Base-by-base conservation (phyloP, 2,797 vertebrate species). In the Psittacula echo region DNA sequence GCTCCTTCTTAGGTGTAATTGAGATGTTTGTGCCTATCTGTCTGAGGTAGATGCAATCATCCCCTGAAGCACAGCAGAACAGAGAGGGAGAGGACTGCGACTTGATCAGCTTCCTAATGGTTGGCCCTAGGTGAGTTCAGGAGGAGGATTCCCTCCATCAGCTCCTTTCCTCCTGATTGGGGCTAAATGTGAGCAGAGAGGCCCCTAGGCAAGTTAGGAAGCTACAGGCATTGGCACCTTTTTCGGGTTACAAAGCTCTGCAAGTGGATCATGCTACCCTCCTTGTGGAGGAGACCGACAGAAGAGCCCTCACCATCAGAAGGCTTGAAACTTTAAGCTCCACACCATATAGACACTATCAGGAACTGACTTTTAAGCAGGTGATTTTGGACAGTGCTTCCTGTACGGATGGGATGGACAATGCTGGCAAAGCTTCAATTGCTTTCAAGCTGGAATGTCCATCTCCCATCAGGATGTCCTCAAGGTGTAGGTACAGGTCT, bases 1-100 rank as follows among this genome's bases (percentile, higher is more conserved):
- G 96, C 96, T 96, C 91, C 96, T 98, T 81, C 96, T 87, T 68
- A 96, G 95, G 95, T 97, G 83, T 98, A 97, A 98, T 97, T 97
- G 97, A 97, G 97, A 94, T 50, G 90, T 83, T 87, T 37, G 74
- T 9, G 78, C 37, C 82, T 53, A 6, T 64, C 94, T 32, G 64
- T n/a, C 81, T 66, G 93, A 58, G 78, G 65, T 44, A 78, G 82
- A 32, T 26, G 80, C 51, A 6, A 29, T 70, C 85, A 72, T 30
- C 64, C 74, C 91, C 87, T 22, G 26, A 48, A 93, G 93, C 85
- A 7, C 70, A 12, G 48, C 53, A 53, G 70, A 53, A 37, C 73
- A 12, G 20, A 62, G 65, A 24, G 60, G 68, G 76, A n/a, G 70
- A 84, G 51, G 17, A 34, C 18, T 1, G 30, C 1, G 21, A 3